Evolutionary conservation across 2,888 invertebrate genomes (phyloP).

Genomic region (Crematogaster levior): DNA sequence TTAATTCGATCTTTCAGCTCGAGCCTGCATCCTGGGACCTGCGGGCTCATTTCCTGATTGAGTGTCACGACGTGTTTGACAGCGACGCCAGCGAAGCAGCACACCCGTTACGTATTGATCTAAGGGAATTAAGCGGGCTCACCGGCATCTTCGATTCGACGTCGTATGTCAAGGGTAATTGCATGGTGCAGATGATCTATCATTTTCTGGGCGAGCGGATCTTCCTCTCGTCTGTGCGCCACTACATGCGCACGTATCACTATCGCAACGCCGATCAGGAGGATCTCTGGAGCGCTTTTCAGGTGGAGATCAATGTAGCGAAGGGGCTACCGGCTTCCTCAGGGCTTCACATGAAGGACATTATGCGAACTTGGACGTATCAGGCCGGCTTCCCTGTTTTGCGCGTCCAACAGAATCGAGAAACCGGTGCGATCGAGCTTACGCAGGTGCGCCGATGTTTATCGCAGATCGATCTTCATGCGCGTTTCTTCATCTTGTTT

Average conservation of each 20-base stretch:
- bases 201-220: constrained; percentile 89
- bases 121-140: constrained; percentile 88
- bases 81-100: constrained; percentile 89
- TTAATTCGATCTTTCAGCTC: constrained; percentile 82
- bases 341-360: constrained; percentile 86
- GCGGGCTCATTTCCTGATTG: constrained; percentile 87
- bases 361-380: constrained; percentile 90
- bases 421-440: constrained; percentile 82
- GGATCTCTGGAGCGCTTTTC: constrained; percentile 88
- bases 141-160: constrained; percentile 90
- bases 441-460: constrained; percentile 79
- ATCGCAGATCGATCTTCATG: constrained; percentile 43
- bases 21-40: constrained; percentile 88
- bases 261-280: constrained; percentile 89
- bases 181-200: constrained; percentile 91
- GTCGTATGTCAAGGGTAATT: constrained; percentile 90
- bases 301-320: constrained; percentile 86
- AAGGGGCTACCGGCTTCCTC: constrained; percentile 82
- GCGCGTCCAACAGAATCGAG: constrained; percentile 86
- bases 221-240: constrained; percentile 87
- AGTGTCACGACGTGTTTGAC: constrained; percentile 87
- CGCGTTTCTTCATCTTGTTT: constrained; percentile 38
- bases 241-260: constrained; percentile 86
- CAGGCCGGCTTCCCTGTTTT: constrained; percentile 91
- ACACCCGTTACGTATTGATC: constrained; percentile 89